Base-by-base conservation (phyloP, 2,797 vertebrate species). In the Dermochelys coriacea region DNA sequence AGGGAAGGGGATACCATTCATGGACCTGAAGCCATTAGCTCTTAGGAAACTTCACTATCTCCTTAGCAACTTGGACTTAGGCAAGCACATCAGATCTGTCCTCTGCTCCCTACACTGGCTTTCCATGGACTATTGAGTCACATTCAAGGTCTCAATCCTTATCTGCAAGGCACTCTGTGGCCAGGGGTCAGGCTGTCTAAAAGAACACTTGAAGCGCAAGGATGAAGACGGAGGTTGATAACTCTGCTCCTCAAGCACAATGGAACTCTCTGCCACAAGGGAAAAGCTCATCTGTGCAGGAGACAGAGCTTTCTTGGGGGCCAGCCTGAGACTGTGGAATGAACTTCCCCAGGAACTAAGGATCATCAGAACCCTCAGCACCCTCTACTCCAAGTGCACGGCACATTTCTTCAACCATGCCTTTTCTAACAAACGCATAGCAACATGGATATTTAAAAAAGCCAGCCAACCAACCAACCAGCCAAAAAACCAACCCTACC, bases 111-210 rank as follows among this genome's bases (percentile, higher is more conserved):
- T 71, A 12, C 11, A 23, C 75, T 78, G 87, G 8, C n/a, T 90
- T 90, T 80, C 91, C 0, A 10, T 0, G 87, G 80, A 89, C 54
- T 81, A 14, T 4, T 52, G 5, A 0, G 0, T 34, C 59, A 59
- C 12, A 31, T 59, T 59, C 57, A 59, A 59, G 57, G 29, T 59
- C 29, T 31, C 57, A 71, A 19, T 18, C 64, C 45, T 21, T 84
- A 23, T 55, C 78, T 82, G 86, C 75, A 71, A 64, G 85, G 45
- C 19, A 29, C 45, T n/a, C 45, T 23, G 0, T 2, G 9, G 80
- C 0, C 0, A 6, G 80, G 71, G 21, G 9, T 47, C 61, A 31
- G 34, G 37, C 37, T 71, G 8, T 41, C 68, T 74, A 25, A 74
- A 89, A 49, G 75, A 80, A 4, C 19, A 50, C 57, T 37, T 3